Conservation (phyloP, 2,888 invertebrate genomes). For the Cheilosia urbana region DNA sequence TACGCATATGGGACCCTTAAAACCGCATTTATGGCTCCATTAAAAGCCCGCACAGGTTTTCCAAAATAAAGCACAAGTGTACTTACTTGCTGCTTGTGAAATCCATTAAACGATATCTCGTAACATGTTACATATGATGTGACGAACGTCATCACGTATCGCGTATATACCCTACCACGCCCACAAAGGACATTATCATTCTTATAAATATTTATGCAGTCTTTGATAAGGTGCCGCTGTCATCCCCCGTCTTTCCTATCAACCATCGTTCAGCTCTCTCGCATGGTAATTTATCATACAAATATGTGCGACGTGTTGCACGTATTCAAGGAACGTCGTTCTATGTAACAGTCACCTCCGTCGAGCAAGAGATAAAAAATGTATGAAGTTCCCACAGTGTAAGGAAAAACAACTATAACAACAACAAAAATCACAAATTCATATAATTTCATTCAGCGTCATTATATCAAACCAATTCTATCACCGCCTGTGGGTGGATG, state of each 20-base stretch:
- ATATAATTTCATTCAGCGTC: constrained; percentile 23
- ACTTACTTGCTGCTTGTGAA: constrained; percentile 13
- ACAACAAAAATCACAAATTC: constrained; percentile 33
- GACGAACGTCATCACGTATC: background rate
- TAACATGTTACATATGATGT: constrained; percentile 11
- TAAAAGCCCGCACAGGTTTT: constrained; percentile 7
- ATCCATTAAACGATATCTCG: constrained; percentile 13
- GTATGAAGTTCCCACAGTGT: constrained; percentile 45
- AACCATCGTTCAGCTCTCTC: background rate
- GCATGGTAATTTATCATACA: constrained; percentile 53
- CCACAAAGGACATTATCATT: constrained; percentile 43
- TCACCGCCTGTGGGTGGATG: background rate
- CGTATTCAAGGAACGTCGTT: constrained; percentile 47
- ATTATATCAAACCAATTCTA: background rate
- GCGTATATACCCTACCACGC: background rate
- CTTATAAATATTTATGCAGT: constrained; percentile 63
- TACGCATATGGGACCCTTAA: background rate
- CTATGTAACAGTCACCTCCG: constrained; percentile 12
- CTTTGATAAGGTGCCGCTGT: constrained; percentile 29
- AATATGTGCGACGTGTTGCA: constrained; percentile 14
- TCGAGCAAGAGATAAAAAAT: constrained; percentile 46
- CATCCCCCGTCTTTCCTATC: constrained; percentile 12
- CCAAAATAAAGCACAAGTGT: background rate
- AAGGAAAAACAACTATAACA: background rate
- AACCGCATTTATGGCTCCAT: constrained; percentile 9